Percentiles rank a stretch among this genome's conserved stretches.
These are phyloP conservation scores for Alosa alosa DNA, from an alignment of 2,113 vertebrate species.

Conservation along the genomic window DNA sequence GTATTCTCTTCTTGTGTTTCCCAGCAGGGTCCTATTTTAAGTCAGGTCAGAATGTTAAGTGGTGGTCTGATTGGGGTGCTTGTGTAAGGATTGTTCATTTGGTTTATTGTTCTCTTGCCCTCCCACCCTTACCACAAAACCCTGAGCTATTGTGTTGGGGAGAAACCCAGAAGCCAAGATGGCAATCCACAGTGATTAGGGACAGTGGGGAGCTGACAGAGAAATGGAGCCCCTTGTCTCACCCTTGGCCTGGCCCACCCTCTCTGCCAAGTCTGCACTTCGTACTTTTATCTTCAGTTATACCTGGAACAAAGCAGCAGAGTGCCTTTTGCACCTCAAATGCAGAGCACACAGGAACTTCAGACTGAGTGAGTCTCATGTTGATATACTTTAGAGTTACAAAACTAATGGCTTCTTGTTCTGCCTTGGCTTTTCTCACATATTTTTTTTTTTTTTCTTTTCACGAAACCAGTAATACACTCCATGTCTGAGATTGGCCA, in stretches of 20 bases:
- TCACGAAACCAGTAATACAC: neutral
- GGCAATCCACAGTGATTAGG: neutral
- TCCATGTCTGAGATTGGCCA: neutral
- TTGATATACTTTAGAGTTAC: neutral
- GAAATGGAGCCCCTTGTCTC: too few species aligned
- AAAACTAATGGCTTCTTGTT: neutral
- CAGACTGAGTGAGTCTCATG: neutral
- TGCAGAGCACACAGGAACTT: neutral
- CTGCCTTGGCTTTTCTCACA: neutral
- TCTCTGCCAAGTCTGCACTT: too few species aligned
- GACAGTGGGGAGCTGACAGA: neutral
- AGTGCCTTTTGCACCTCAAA: neutral
- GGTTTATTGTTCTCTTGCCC: neutral
- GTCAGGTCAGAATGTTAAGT: neutral
- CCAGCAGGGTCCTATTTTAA: neutral
- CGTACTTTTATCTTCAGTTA: neutral
- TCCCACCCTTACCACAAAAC: neutral
- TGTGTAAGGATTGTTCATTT: conserved; percentile 3
- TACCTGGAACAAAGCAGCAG: neutral
- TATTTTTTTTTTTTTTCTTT: too few species aligned
- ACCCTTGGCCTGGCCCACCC: too few species aligned
- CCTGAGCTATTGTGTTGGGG: neutral
- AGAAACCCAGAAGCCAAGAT: neutral
- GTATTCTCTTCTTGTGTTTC: neutral
- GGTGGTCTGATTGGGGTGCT: neutral